Percentiles rank a stretch among this genome's conserved stretches.
These are phyloP conservation scores for Cisticola juncidis DNA, from an alignment of 2,113 vertebrate genomes.

Conservation along the genomic window DNA sequence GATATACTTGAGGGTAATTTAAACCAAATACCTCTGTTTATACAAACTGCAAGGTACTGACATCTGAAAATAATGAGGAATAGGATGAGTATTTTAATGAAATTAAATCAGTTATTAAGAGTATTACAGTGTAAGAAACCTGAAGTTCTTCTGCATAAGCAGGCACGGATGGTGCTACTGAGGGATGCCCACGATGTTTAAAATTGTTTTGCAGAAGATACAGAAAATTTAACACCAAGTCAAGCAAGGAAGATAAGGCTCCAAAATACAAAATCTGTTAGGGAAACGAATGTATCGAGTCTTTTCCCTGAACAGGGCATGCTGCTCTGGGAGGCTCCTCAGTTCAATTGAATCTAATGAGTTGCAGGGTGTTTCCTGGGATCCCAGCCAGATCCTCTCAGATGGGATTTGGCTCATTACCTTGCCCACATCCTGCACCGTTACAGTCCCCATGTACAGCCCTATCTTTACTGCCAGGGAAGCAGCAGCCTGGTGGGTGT, in stretches of 20 bases:
- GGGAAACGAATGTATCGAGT: background rate
- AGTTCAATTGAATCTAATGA: constrained; percentile 50
- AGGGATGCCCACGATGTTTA: background rate
- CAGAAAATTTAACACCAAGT: constrained; percentile 13
- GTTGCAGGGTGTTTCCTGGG: constrained; percentile 48
- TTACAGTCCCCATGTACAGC: constrained; percentile 20
- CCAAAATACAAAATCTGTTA: background rate
- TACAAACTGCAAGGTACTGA: background rate
- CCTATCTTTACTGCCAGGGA: constrained; percentile 13
- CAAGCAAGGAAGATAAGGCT: background rate
- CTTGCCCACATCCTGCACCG: background rate
- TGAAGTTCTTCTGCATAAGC: background rate
- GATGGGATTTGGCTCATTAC: constrained; percentile 40
- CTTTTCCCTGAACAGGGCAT: background rate
- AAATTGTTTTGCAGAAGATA: background rate
- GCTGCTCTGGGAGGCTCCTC: constrained; percentile 24
- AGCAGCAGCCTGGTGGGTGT: constrained; percentile 38
- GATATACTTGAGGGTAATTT: background rate
- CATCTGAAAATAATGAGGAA: background rate
- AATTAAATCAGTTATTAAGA: background rate
- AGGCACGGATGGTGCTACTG: background rate
- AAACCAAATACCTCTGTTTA: background rate
- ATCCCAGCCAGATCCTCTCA: background rate
- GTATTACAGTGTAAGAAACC: background rate
- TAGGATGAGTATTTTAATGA: background rate